A percentile compares a stretch with the other conserved stretches of the same genome.
Conservation (phyloP, 2,113 vertebrate genomes). For the Cepphus grylle region DNA sequence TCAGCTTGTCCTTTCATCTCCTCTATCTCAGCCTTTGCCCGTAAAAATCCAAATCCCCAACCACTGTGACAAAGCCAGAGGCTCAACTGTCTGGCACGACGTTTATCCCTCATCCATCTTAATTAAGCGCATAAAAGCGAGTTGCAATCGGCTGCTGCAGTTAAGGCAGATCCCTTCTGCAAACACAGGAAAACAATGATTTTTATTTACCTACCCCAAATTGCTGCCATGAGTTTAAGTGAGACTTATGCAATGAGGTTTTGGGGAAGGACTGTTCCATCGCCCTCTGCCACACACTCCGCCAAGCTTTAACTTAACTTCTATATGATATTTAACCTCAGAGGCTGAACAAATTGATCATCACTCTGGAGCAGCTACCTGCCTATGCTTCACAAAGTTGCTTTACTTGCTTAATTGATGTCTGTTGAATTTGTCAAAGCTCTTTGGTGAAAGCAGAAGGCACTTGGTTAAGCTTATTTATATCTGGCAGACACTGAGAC, state of each 20-base stretch:
- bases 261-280: neutral
- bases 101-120: neutral
- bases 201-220: neutral
- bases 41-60: neutral
- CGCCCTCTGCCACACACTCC: neutral
- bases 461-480: neutral
- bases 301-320: neutral
- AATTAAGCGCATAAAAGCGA: neutral
- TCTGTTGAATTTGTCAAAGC: neutral
- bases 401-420: neutral
- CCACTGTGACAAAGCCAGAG: neutral
- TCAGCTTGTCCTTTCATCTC: neutral
- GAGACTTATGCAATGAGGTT: fast-evolving
- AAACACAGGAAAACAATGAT: neutral
- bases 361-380: neutral
- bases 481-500: neutral
- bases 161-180: neutral
- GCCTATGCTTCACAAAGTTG: neutral
- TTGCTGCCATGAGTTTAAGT: neutral
- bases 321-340: neutral
- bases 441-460: neutral
- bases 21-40: neutral
- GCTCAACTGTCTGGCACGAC: neutral
- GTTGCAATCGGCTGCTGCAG: neutral
- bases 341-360: neutral